Evolutionary conservation across 2,797 vertebrate species (phyloP).

Genomic region (Podarcis siculus): DNA sequence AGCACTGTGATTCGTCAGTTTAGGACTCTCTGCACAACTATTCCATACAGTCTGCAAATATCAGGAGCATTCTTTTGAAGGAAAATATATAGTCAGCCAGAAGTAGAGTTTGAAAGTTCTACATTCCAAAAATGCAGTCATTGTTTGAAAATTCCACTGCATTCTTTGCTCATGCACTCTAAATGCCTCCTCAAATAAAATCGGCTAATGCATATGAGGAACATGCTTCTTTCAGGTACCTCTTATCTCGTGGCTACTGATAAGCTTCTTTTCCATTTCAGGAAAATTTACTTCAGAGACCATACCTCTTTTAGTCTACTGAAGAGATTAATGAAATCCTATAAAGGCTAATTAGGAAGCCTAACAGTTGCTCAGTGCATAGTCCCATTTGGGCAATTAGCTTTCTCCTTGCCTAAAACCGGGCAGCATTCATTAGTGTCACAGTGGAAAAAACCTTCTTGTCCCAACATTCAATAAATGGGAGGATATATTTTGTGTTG

Average conservation of each 20-base stretch:
- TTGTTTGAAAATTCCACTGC: background rate
- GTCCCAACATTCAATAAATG: slow-evolving; percentile 41
- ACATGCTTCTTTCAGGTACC: slow-evolving; percentile 17
- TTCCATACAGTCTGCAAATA: background rate
- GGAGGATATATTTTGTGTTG: slow-evolving; percentile 36
- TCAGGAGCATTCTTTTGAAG: slow-evolving; percentile 11
- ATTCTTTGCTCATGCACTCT: background rate
- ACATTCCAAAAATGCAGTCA: background rate
- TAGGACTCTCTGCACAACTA: background rate
- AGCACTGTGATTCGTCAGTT: background rate
- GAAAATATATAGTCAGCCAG: fast-evolving
- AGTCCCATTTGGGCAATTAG: slow-evolving; percentile 60
- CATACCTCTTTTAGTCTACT: slow-evolving; percentile 58
- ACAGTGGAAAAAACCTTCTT: slow-evolving; percentile 22
- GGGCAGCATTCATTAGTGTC: slow-evolving; percentile 46
- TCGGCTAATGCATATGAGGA: slow-evolving; percentile 42
- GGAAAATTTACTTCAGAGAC: slow-evolving; percentile 57
- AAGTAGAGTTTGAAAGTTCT: slow-evolving; percentile 15
- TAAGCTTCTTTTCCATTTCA: slow-evolving; percentile 66
- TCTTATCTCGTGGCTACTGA: slow-evolving; percentile 42
- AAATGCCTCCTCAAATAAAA: slow-evolving; percentile 38
- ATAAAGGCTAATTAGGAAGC: slow-evolving; percentile 66
- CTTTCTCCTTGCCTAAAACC: slow-evolving; percentile 41
- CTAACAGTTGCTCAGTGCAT: slow-evolving; percentile 28
- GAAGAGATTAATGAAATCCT: slow-evolving; percentile 69